Conservation (phyloP, 2,797 vertebrate genomes). For the Cichlasoma orientale region DNA sequence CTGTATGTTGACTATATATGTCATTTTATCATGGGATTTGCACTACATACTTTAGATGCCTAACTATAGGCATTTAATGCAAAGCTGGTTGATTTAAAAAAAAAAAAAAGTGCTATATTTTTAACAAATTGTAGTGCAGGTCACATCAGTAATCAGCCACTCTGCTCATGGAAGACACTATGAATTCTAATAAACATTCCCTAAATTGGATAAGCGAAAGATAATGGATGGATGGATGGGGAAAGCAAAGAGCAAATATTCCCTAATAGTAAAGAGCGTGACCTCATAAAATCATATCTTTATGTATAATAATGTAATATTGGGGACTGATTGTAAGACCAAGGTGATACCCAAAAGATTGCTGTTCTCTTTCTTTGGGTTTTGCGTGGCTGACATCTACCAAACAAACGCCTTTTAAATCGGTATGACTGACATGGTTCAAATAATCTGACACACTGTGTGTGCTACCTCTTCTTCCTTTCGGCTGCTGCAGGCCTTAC, state of each 20-base stretch:
- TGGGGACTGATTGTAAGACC: neutral
- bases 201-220: neutral
- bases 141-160: slow-evolving; percentile 59
- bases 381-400: slow-evolving; percentile 53
- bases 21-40: slow-evolving; percentile 59
- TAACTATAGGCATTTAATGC: slow-evolving; percentile 1
- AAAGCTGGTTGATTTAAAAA: neutral
- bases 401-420: slow-evolving; percentile 2
- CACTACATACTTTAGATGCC: slow-evolving; percentile 47
- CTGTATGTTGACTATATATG: slow-evolving; percentile 37
- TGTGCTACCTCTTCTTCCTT: slow-evolving; percentile 37
- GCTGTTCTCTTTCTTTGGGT: slow-evolving; percentile 18
- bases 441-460: slow-evolving; percentile 38
- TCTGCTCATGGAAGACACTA: slow-evolving; percentile 24
- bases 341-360: neutral
- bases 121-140: slow-evolving; percentile 65
- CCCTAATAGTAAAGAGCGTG: neutral
- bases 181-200: neutral
- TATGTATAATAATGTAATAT: neutral
- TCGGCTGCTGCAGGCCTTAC: slow-evolving; percentile 87
- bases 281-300: neutral
- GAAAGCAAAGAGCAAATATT: neutral
- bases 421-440: neutral
- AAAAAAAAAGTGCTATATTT: neutral
- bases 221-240: too few relatives aligned